Percentiles rank a stretch among this genome's conserved stretches.
Evolutionary conservation across 2,888 invertebrate genomes (phyloP).

Genomic region (Mystacides longicornis): DNA sequence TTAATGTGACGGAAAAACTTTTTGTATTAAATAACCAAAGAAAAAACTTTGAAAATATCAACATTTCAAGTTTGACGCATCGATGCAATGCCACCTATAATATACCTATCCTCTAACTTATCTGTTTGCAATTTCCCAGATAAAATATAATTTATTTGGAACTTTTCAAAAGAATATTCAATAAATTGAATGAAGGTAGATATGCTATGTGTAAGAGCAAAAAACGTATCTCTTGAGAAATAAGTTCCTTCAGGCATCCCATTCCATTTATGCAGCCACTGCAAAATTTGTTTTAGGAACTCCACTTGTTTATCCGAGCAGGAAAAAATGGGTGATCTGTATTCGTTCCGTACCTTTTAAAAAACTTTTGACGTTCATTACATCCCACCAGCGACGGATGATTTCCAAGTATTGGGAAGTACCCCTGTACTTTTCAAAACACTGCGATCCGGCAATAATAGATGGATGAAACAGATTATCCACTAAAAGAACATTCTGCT

Average conservation of each 20-base stretch:
- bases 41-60: no score
- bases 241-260: not conserved
- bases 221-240: not conserved
- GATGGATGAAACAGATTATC: not conserved
- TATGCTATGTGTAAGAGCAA: not conserved
- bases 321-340: not conserved
- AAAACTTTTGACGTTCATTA: not conserved
- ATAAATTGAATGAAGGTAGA: not conserved
- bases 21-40: no score
- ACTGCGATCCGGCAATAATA: not conserved
- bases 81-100: no score
- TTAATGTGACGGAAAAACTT: no score
- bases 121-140: slow-evolving; percentile 1
- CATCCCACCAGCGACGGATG: not conserved
- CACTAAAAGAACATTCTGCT: not conserved
- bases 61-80: no score
- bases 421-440: not conserved
- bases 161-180: not conserved
- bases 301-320: no score
- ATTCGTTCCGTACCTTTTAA: not conserved
- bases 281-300: not conserved
- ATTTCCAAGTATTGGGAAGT: not conserved
- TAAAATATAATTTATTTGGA: not conserved
- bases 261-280: not conserved
- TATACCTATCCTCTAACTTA: not conserved